Base-by-base conservation (phyloP, 2,888 invertebrate species). In the Lottia gigantea region DNA sequence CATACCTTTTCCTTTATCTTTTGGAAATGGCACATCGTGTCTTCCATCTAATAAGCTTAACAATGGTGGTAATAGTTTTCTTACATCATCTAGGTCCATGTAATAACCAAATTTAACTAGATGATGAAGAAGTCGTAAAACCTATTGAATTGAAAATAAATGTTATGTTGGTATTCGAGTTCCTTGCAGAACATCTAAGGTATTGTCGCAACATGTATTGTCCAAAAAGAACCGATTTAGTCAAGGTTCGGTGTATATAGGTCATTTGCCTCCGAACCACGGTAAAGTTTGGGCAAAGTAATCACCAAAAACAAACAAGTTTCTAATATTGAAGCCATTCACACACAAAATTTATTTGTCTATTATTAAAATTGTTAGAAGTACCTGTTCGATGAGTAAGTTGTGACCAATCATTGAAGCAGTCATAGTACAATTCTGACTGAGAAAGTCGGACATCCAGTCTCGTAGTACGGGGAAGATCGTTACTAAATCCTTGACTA, bases 61-160 rank as follows among this genome's bases (percentile, higher is more conserved):
- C 31, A 89, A 74, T 19, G 87, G 88, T n/a, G 81, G 80, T 67
- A 87, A 81, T 15, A 89, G 77, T 63, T 82, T 81, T 70, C 83
- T 80, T 63, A 89, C 86, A 71, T 88, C 88, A 55, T 84, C 84
- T 68, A 81, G 80, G 69, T 87, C 85, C 71, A 84, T 85, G 77
- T 89, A 89, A 82, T 88, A 88, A 71, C 88, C 88, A 78, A 86
- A 88, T 74, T 84, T 85, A 23, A 88, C 87, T 64, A 89, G 78
- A 71, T 85, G 85, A 62, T 86, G 86, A 40, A 88, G 80, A 61
- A 89, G 74, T 7, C 83, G 73, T 64, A 88, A 73, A 0, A 89
- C 88, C 87, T 88, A 64, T 26, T 68, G 64, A 47, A 45, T 62
- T 4, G 25, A 45, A 55, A 64, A 70, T 67, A 73, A 2, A 62